Conservation (phyloP, 2,797 vertebrate species). For the Phyllotis vaccarum region DNA sequence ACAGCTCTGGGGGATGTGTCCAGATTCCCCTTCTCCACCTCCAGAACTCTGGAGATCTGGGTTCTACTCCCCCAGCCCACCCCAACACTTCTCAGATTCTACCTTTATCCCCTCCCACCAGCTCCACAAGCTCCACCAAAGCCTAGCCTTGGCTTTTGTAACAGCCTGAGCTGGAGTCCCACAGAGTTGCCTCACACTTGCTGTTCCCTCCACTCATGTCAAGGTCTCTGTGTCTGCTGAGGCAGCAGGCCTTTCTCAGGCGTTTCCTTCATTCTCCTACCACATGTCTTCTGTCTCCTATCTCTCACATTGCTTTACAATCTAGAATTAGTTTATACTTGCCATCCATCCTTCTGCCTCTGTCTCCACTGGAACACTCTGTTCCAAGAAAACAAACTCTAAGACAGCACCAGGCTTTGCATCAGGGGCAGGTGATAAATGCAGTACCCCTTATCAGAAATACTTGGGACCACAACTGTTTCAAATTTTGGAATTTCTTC, state of each 20-base stretch:
- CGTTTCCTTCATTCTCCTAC: not conserved
- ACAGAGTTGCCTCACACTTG: not conserved
- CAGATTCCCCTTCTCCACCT: not conserved
- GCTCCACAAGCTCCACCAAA: too few species aligned
- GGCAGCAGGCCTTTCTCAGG: not conserved
- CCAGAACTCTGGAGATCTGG: not conserved
- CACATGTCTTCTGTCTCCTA: not conserved
- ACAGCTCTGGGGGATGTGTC: not conserved
- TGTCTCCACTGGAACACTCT: not conserved
- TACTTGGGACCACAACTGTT: not conserved
- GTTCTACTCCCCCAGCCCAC: too few species aligned
- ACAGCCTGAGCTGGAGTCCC: not conserved
- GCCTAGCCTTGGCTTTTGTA: not conserved
- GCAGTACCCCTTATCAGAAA: not conserved
- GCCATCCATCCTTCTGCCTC: not conserved
- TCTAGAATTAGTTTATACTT: conserved; percentile 25
- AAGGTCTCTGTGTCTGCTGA: not conserved
- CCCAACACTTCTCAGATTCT: not conserved
- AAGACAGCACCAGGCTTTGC: not conserved
- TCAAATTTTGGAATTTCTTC: not conserved
- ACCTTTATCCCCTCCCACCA: not conserved
- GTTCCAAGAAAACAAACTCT: not conserved
- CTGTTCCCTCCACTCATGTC: not conserved
- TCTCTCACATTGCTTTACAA: not conserved
- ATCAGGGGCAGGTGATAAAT: not conserved